Conservation (phyloP, 2,797 vertebrate genomes). For the Amphiprion clarkii region DNA sequence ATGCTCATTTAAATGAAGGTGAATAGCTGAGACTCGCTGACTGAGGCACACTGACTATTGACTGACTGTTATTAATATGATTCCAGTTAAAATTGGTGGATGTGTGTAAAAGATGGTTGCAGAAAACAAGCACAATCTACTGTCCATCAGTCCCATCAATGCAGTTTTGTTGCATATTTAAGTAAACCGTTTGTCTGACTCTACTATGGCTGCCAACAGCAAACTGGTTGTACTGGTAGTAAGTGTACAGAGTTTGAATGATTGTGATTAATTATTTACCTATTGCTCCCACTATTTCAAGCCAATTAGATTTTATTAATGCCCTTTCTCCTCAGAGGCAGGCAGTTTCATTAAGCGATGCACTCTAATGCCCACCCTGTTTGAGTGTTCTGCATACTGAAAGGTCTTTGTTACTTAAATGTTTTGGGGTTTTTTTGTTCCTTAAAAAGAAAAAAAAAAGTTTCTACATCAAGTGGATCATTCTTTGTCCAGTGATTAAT, state of each 20-base stretch:
- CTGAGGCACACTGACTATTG: background rate
- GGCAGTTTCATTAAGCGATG: conserved; percentile 10
- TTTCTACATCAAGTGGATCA: conserved; percentile 11
- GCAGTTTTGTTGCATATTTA: too few relatives aligned
- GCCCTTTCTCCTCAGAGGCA: background rate
- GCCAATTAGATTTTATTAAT: conserved; percentile 15
- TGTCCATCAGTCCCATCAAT: background rate
- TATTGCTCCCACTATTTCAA: conserved; percentile 1
- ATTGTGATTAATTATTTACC: conserved; percentile 10
- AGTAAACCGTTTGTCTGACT: background rate
- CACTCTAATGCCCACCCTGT: conserved; percentile 13
- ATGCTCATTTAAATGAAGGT: background rate
- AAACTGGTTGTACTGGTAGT: background rate
- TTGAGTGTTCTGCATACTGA: conserved; percentile 2
- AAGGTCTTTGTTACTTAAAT: conserved; percentile 15
- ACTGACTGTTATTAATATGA: background rate
- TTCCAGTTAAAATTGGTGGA: conserved; percentile 34
- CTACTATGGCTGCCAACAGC: background rate
- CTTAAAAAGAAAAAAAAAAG: background rate
- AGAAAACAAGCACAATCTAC: background rate
- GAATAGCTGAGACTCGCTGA: background rate
- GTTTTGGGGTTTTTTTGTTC: background rate
- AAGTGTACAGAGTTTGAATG: background rate
- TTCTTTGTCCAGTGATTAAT: conserved; percentile 13
- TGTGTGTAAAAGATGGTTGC: background rate